Base-by-base conservation (phyloP, 2,888 invertebrate genomes). In the Orthonevra nobilis region DNA sequence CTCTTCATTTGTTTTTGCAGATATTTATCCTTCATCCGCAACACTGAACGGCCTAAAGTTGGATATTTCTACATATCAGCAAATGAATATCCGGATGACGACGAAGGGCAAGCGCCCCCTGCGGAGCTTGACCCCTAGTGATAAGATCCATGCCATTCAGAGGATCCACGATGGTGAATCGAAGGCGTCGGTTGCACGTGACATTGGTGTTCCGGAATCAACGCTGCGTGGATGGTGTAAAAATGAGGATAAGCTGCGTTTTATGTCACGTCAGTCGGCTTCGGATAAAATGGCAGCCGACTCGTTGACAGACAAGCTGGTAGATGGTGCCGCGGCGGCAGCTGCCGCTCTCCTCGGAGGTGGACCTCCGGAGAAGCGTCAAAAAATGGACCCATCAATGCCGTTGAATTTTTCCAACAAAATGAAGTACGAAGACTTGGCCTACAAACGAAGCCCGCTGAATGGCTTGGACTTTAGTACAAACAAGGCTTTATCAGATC, bases 151-250 rank as follows among this genome's bases (percentile, higher is more conserved):
- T 84, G 95, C 95, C 30, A 94, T 96, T 83, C 92, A 94, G 84
- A 90, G 95, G 81, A 95, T 96, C 40, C 94, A 94, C 89, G 93
- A 94, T 86, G 95, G 95, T 54, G 95, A 95, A 87, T 94, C 94
- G 64, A 95, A 96, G 85, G 95, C 96, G 1, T 94, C 95, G 0
- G 95, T 96, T 1, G 95, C 95, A 1, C 91, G 95, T 2, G 94
- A 95, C 86, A 95, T 95, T 85, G 95, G 95, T 28, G 95, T 96
- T 12, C 95, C 96, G 0, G 96, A 96, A 87, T 95, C 95, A 1
- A 96, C 96, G 5, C 90, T 96, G 10, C 91, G 96, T 2, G 96
- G 96, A 69, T 96, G 96, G 96, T 96, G 95, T 89, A 96, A 96
- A 88, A 94, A 95, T 85, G 95, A 95, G 86, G 93, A 94, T 84